Evolutionary conservation across 1,140 invertebrate genomes (phyloP), one percentile per base, ranked within the genome.

Genomic region (Drosophila tropicalis): DNA sequence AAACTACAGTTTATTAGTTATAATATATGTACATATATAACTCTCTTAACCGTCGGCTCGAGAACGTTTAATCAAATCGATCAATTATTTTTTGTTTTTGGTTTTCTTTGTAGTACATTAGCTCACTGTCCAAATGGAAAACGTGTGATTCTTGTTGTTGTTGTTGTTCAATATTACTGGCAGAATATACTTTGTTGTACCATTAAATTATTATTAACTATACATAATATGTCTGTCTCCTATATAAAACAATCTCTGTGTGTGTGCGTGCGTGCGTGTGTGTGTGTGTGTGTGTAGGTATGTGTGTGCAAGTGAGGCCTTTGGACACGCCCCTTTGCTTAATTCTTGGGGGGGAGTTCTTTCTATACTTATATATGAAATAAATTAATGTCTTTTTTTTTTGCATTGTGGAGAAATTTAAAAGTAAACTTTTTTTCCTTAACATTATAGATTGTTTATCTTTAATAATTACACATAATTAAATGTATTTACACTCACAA

Each of bases 121-220:
- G 81, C 83, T 89, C 83, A 87, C 83, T 87, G 84, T 87, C 83
- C 83, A 87, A 87, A 89, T 87, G 83, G 83, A 87, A 87, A 87
- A 87, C 83, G 83, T 87, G 83, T 87, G 83, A 87, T 87, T 87
- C 83, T 87, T 87, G 81, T 85, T 85, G 51, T 87, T 87, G 81
- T 85, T 85, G 51, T 67, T 76, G 60, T 60, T 87, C 83, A 86
- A 51, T 75, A 79, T 83, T 76, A 70, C 72, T 83, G 83, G 84
- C 83, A 87, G 83, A 87, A 87, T 83, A 76, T 83, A 51, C 44
- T 69, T 83, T 83, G 71, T 87, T 79, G 79, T 79, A 87, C 69
- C 71, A 68, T 78, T 75, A 70, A 79, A 73, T 62, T 66, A 51
- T 76, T 76, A 76, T 76, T 62, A 41, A 64, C 15, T 34, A 34